These are phyloP conservation scores for Rhinophrynus dorsalis DNA, from an alignment of 2,797 vertebrate species.

Conservation along the genomic window DNA sequence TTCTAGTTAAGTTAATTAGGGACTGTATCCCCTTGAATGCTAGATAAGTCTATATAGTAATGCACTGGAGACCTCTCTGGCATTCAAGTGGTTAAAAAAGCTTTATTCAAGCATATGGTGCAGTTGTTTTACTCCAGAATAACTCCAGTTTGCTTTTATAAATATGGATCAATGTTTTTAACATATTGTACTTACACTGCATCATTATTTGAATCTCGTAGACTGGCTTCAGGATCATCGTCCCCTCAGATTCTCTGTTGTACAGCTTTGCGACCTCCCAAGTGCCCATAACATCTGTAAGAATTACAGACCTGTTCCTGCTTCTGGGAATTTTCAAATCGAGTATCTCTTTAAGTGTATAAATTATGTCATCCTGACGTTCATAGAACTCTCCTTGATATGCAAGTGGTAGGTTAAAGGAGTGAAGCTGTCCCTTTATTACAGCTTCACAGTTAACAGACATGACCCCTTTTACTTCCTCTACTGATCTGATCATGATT, in stretches of 20 bases:
- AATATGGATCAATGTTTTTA: too few species aligned
- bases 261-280: slow-evolving; percentile 60
- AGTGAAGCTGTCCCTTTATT: slow-evolving; percentile 57
- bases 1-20: too few species aligned
- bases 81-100: too few species aligned
- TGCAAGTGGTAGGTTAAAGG: slow-evolving; percentile 67
- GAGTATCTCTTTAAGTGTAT: slow-evolving; percentile 78
- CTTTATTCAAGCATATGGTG: too few species aligned
- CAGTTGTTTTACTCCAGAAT: too few species aligned
- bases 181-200: slow-evolving; percentile 84
- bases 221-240: slow-evolving; percentile 71
- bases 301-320: slow-evolving; percentile 67
- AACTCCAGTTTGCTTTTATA: too few species aligned
- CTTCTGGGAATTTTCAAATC: slow-evolving; percentile 79
- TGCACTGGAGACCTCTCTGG: too few species aligned
- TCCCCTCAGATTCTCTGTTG: slow-evolving; percentile 66
- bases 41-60: too few species aligned
- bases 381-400: slow-evolving; percentile 77
- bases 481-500: slow-evolving; percentile 69
- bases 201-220: slow-evolving; percentile 79
- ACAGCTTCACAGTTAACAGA: slow-evolving; percentile 65
- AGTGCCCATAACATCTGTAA: slow-evolving; percentile 56
- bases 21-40: too few species aligned
- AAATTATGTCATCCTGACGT: slow-evolving; percentile 77
- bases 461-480: slow-evolving; percentile 51